Percentiles rank a stretch among this genome's conserved stretches.
Evolutionary conservation across 2,113 vertebrate genomes (phyloP).

Genomic region (Campylomormyrus numenius): DNA sequence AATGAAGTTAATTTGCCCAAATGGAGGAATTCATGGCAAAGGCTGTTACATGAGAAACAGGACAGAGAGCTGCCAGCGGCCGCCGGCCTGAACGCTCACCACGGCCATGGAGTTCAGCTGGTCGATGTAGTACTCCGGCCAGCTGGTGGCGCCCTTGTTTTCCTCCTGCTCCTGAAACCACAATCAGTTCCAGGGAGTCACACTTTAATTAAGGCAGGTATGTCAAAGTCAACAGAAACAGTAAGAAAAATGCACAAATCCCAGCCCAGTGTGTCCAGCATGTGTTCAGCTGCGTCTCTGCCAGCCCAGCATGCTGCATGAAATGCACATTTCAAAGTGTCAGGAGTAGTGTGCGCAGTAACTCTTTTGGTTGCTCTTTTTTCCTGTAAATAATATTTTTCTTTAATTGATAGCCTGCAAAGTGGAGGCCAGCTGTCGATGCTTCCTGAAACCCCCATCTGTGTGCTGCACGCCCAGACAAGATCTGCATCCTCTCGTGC

Average conservation of each 20-base stretch:
- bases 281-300: not conserved
- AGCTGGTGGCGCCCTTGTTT: slow-evolving; percentile 96
- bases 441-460: not conserved
- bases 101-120: slow-evolving; percentile 97
- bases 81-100: slow-evolving; percentile 65
- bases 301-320: not conserved
- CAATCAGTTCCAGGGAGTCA: not conserved
- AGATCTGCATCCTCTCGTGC: not conserved
- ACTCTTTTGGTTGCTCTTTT: not conserved
- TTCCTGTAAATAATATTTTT: not conserved
- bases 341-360: not conserved
- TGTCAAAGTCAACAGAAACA: not conserved
- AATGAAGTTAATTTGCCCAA: not conserved
- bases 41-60: not conserved
- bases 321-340: not conserved
- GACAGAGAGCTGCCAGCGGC: not conserved
- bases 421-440: not conserved
- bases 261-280: not conserved
- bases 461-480: not conserved
- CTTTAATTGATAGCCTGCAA: not conserved
- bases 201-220: not conserved
- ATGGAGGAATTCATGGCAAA: not conserved
- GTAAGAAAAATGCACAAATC: not conserved
- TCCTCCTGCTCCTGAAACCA: slow-evolving; percentile 88
- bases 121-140: slow-evolving; percentile 97